Evolutionary conservation across 1,140 invertebrate genomes (phyloP), one percentile per base, ranked within the genome.

Genomic region (Bombus huntii): DNA sequence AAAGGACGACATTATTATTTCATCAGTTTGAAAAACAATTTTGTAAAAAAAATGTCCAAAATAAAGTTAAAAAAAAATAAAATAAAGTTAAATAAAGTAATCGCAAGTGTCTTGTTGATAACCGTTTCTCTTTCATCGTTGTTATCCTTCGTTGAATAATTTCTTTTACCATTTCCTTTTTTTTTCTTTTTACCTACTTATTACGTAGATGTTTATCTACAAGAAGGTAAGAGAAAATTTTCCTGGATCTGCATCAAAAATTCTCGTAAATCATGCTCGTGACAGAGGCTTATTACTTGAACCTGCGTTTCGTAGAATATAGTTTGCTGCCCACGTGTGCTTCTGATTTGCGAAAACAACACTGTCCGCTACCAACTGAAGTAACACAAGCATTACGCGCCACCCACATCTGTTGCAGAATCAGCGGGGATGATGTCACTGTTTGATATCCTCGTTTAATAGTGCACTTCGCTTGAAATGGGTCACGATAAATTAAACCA

Each of bases 291-390:
- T 73, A 73, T 31, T n/a, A 31, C 28, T 73, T 22, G 39, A 73
- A 44, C 71, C n/a, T 73, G 71, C 13, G 74, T 42, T 77, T 77
- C 75, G 28, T 6, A 15, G 75, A 77, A 62, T 10, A 77, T 4
- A 31, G 9, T 25, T 37, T 42, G 37, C 37, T 15, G 57, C 57
- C 75, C 75, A 77, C 57, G 57, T 77, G 74, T 42, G 75, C 6
- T 22, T 44, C 62, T 13, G 59, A 79, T 47, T 65, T 28, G 77
- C 62, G 62, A 79, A 79, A 79, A 79, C 77, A 79, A 34, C 42
- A 18, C 59, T 25, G 6, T 28, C 37, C 18, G 72, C 42, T 22
- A 37, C 42, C 13, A n/a, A 42, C 53, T 28, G 73, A 57, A 15
- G 73, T 37, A 75, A 39, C 22, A 10, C 53, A 59, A 18, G 25